Evolutionary conservation across 2,888 invertebrate species (phyloP).

Genomic region (Volucella bombylans): DNA sequence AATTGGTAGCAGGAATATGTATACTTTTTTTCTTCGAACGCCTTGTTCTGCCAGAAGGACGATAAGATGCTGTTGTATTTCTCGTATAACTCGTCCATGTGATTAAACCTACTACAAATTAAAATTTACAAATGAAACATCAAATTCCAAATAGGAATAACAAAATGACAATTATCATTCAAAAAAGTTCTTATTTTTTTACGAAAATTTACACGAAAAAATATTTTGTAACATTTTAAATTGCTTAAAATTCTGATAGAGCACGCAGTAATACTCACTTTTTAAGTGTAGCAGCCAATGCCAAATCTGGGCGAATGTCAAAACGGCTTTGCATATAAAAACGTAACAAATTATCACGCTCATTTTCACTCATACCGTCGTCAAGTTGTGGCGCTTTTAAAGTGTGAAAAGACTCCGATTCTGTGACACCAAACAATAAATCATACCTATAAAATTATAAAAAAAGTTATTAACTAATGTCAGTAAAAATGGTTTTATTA

Average conservation of each 20-base stretch:
- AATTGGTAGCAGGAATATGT: no score
- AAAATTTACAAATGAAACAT: no score
- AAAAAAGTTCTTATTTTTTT: no score
- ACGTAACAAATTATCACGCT: slow-evolving; percentile 89
- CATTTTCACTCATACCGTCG: slow-evolving; percentile 89
- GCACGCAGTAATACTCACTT: slow-evolving; percentile 83
- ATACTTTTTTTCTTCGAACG: no score
- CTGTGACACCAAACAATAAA: slow-evolving; percentile 92
- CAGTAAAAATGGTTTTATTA: slow-evolving; percentile 1
- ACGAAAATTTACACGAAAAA: no score
- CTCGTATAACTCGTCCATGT: no score
- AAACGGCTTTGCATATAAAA: slow-evolving; percentile 91
- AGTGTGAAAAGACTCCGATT: slow-evolving; percentile 90
- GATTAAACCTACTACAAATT: no score
- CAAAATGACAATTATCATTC: no score
- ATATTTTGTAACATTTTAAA: not conserved
- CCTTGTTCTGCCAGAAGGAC: no score
- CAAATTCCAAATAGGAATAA: no score
- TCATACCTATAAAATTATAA: slow-evolving; percentile 86
- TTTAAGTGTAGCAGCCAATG: slow-evolving; percentile 86
- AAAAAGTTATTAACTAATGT: not conserved
- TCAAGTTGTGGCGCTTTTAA: slow-evolving; percentile 87
- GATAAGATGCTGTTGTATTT: no score
- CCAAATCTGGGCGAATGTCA: slow-evolving; percentile 88
- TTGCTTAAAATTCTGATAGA: not conserved